Conservation (phyloP, 2,888 invertebrate genomes). For the Alcis repandata region DNA sequence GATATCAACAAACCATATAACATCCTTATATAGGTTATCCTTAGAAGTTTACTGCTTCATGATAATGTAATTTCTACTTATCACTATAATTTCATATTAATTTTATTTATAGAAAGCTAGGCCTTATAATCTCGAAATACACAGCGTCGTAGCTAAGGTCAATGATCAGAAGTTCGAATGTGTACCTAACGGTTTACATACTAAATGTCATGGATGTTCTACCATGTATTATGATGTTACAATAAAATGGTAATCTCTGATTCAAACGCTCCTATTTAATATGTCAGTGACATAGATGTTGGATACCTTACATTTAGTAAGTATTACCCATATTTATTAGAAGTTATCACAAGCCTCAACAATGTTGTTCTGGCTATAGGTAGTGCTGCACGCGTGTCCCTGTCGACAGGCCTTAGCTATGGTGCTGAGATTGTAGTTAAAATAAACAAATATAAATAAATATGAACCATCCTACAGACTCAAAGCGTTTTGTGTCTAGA, state of each 20-base stretch:
- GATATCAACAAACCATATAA: slow-evolving; percentile 80
- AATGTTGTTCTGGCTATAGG: not conserved
- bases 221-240: not conserved
- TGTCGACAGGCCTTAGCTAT: slow-evolving; percentile 23
- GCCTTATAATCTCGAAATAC: slow-evolving; percentile 57
- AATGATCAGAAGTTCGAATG: slow-evolving; percentile 9
- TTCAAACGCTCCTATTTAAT: not conserved
- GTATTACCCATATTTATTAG: not conserved
- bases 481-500: slow-evolving; percentile 52
- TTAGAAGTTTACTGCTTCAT: slow-evolving; percentile 77
- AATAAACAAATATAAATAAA: slow-evolving; percentile 33
- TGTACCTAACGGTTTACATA: not conserved
- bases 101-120: slow-evolving; percentile 76
- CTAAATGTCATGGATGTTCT: not conserved
- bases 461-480: slow-evolving; percentile 47
- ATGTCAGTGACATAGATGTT: not conserved
- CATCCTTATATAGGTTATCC: slow-evolving; percentile 68
- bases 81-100: slow-evolving; percentile 59
- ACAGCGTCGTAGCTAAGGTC: slow-evolving; percentile 35
- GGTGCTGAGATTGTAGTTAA: slow-evolving; percentile 30
- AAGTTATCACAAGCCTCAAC: not conserved
- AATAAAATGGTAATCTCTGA: not conserved
- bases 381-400: not conserved
- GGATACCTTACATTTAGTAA: not conserved
- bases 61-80: slow-evolving; percentile 60